Evolutionary conservation across 2,797 vertebrate species (phyloP).

Genomic region (Loriculus beryllinus): DNA sequence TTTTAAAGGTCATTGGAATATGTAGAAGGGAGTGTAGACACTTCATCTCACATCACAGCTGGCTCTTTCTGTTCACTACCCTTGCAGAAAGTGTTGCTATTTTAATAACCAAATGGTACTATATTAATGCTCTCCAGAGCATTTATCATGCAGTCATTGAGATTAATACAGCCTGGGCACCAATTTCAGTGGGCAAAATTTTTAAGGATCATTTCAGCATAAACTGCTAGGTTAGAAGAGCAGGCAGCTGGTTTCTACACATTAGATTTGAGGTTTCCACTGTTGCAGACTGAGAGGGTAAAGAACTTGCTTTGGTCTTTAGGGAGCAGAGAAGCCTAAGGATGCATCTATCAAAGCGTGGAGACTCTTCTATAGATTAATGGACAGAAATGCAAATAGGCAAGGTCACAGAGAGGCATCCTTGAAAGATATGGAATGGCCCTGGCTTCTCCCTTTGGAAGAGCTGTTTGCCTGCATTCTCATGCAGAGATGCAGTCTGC

Average conservation of each 20-base stretch:
- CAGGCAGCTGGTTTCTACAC: not conserved
- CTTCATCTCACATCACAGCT: not conserved
- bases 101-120: not conserved
- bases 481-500: slow-evolving; percentile 44
- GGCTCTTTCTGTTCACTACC: not conserved
- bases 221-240: not conserved
- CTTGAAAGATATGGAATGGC: not conserved
- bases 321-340: not conserved
- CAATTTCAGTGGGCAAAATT: not conserved
- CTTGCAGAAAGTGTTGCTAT: not conserved
- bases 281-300: not conserved
- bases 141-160: not conserved
- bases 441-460: not conserved
- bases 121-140: not conserved
- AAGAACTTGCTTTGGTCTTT: not conserved
- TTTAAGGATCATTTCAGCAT: not conserved
- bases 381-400: not conserved
- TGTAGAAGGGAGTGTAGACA: not conserved
- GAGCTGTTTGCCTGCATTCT: slow-evolving; percentile 40
- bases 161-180: not conserved
- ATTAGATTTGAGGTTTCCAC: not conserved
- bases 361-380: not conserved
- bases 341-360: not conserved
- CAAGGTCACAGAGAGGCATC: not conserved
- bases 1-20: not conserved